Evolutionary conservation across 1,140 invertebrate genomes (phyloP).

Genomic region (Cataglyphis hispanica): DNA sequence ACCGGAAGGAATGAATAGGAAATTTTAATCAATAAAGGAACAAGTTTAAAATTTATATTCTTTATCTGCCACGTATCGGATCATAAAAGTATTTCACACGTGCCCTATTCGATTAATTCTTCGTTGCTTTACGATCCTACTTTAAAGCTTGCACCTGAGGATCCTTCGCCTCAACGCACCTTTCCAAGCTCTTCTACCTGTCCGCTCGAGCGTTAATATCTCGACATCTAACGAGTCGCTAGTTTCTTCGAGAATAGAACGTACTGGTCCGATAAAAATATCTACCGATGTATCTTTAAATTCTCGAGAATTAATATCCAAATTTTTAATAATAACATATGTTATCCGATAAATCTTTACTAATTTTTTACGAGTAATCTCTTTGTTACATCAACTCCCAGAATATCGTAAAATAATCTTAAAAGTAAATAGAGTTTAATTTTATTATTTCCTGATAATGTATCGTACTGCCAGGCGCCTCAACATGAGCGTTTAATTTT

Average conservation of each 20-base stretch:
- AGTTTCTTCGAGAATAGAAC: slow-evolving; percentile 13
- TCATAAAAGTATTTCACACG: slow-evolving; percentile 59
- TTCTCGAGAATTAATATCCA: background rate
- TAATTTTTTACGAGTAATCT: background rate
- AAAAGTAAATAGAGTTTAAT: background rate
- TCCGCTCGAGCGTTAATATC: slow-evolving; percentile 74
- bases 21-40: slow-evolving; percentile 20
- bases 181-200: slow-evolving; percentile 67
- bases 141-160: slow-evolving; percentile 74
- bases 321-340: slow-evolving; percentile 3
- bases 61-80: slow-evolving; percentile 28
- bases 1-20: background rate
- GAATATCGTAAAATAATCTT: background rate
- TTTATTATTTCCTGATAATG: background rate
- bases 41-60: slow-evolving; percentile 66
- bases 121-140: slow-evolving; percentile 64
- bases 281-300: slow-evolving; percentile 8
- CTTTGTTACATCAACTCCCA: background rate
- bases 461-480: background rate
- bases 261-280: slow-evolving; percentile 46
- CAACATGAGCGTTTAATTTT: background rate
- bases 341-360: no score
- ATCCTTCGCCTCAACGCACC: slow-evolving; percentile 45
- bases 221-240: slow-evolving; percentile 67
- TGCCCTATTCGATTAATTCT: slow-evolving; percentile 72